Base-by-base conservation (phyloP, 2,888 invertebrate species). In the Andrena dorsata region DNA sequence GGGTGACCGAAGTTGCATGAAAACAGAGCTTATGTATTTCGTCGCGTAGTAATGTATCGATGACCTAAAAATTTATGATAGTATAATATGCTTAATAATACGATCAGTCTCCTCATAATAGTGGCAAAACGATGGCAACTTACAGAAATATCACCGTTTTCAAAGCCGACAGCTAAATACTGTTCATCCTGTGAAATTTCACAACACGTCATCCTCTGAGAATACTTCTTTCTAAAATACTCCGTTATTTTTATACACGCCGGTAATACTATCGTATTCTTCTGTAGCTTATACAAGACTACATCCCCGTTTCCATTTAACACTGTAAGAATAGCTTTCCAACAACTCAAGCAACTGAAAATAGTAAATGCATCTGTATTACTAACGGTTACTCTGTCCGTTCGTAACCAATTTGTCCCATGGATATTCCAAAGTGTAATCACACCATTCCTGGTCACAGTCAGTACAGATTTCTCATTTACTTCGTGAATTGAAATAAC, bases 81-180 rank as follows among this genome's bases (percentile, higher is more conserved):
- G 51, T 30, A 10, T 56, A 10, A 30, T 32, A 51, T 6, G 3
- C n/a, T 53, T 6, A 23, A 30, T 26, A 16, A 26, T n/a, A 63
- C 20, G 8, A 63, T 13, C 35, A 0, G 1, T 28, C 16, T n/a
- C 16, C 0, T 47, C 47, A 58, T 16, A 28, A 41, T 8, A 35
- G 20, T 8, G 16, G 8, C 16, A 8, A 61, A 3, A 41, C 41
- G 0, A 66, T 32, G 47, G 10, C 10, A 26, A 90, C 94, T 95
- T 94, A 97, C 96, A 92, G 95, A 94, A 88, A 97, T 95, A 80
- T 95, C 94, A 0, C 97, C 97, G 28, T 94, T 95, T 65, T 95
- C 95, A 26, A 96, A 94, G 0, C 97, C 97, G 88, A 96, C 90
- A 0, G 96, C 96, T 16, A 97, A 93, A 77, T 96, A 94, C 69